Base-by-base conservation (phyloP, 2,797 vertebrate genomes). In the Poecilia picta region DNA sequence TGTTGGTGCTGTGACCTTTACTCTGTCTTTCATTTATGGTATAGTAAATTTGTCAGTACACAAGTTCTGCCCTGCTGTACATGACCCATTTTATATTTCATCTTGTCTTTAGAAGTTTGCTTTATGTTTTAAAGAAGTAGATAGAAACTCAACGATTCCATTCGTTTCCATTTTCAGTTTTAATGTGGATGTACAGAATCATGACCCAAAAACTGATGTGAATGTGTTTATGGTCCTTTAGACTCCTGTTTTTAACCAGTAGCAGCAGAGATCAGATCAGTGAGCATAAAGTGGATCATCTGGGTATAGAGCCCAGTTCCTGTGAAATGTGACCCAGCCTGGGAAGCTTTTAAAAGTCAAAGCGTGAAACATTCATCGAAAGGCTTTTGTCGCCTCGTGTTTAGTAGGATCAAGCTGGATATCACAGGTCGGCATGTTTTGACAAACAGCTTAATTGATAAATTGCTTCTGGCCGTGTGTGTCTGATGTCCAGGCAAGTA, bases 401-500 rank as follows among this genome's bases (percentile, higher is more conserved):
- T 71, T 45, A 71, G n/a, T 72, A 18, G 68, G 43, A 28, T 72
- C 25, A 46, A 18, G 43, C 68, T 46, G 25, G 6, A 45, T 16
- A 11, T 71, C 41, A 71, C 4, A 43, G 25, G 39, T 45, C 25
- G n/a, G 23, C 16, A 68, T 68, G 64, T 43, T 72, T 72, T 28
- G 25, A 16, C 46, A 18, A 72, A 28, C 3, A 16, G 25, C n/a
- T 28, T 2, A 28, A 46, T 72, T 28, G 6, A 15, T 46, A 28
- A 72, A 72, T 49, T 49, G 33, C 25, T 49, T 59, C 28, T 46
- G 6, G 23, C 4, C 43, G 3, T 5, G 16, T 62, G 36, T 0
- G 62, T 46, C 4, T 45, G 12, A 1, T 25, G 88, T 89, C 64
- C 84, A 99, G 98, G 98, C 98, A 99, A 95, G 96, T 99, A 81